Percentiles rank a stretch among this genome's conserved stretches.
These are phyloP conservation scores for Lepus timidus DNA, from an alignment of 2,113 vertebrate species.

Conservation along the genomic window DNA sequence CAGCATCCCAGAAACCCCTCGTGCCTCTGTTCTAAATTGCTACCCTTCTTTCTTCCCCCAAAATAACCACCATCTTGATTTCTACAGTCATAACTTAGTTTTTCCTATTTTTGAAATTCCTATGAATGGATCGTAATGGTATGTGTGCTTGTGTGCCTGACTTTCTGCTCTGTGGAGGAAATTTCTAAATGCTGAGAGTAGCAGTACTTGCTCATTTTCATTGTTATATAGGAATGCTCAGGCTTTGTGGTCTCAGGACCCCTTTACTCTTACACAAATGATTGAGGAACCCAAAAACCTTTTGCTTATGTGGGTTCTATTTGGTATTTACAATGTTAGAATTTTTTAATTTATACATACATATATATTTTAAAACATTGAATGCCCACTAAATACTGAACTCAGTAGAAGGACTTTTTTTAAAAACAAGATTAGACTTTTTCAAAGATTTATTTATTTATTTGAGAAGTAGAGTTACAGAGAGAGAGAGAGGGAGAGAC, in stretches of 20 bases:
- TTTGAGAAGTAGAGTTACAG: too few relatives aligned
- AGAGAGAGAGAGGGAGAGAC: too few relatives aligned
- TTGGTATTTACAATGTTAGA: background rate
- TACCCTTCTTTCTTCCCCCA: background rate
- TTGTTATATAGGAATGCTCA: background rate
- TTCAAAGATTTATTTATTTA: too few relatives aligned
- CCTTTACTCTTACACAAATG: background rate
- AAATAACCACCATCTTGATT: background rate
- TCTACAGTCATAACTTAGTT: background rate
- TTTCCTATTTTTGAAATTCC: slow-evolving; percentile 4
- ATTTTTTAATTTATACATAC: too few relatives aligned
- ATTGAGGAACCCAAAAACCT: background rate
- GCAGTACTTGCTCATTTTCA: background rate
- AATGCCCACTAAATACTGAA: too few relatives aligned
- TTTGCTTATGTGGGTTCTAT: background rate
- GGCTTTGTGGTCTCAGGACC: background rate
- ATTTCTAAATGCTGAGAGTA: background rate
- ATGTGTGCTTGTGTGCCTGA: background rate
- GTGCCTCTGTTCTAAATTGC: background rate
- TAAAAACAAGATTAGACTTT: too few relatives aligned
- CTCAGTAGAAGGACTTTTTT: too few relatives aligned
- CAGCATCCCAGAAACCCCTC: background rate
- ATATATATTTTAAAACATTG: too few relatives aligned
- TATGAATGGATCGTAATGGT: background rate
- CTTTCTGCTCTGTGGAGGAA: background rate